Evolutionary conservation across 2,797 vertebrate species (phyloP), one percentile per base, ranked within the genome.

Genomic region (Saxicola maurus): DNA sequence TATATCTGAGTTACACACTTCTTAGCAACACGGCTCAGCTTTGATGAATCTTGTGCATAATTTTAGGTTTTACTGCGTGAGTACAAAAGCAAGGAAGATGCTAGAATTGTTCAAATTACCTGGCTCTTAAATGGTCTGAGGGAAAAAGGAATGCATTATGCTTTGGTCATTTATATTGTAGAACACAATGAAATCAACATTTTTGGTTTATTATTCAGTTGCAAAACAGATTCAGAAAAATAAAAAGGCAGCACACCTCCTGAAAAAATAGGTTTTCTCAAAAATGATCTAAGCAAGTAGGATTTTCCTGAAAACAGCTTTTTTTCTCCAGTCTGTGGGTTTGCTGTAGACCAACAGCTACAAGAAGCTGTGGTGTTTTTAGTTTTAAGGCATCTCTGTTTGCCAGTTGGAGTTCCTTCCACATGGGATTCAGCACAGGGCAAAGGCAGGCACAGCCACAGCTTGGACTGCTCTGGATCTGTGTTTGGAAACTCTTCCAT

Each of bases 21-120:
- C 85, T 92, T 90, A 95, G 73, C 51, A 61, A 61, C 72, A 86
- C 52, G 80, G 72, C 83, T 87, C 89, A 75, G 71, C 82, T 95
- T 96, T 96, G 89, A 95, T 95, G 88, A 94, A 95, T 94, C 86
- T 72, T 23, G 60, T 92, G 82, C 87, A 95, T 94, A 94, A 94
- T 95, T 95, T 92, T 91, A 38, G 52, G 65, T 93, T 87, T 86
- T 79, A 78, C 42, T 1, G 0, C 45, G 52, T 48, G 80, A 93
- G 80, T 91, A 83, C 51, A 85, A 92, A 94, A 73, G 82, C 45
- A 89, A 90, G 65, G 82, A 88, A 86, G 67, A 86, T 73, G 28
- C 21, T 68, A 67, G 72, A 91, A 95, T 65, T 88, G 75, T 61
- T 90, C 61, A 88, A 88, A 94, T 94, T 92, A 89, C 81, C 78